Evolutionary conservation across 2,888 invertebrate species (phyloP).

Genomic region (Agrochola circellaris): DNA sequence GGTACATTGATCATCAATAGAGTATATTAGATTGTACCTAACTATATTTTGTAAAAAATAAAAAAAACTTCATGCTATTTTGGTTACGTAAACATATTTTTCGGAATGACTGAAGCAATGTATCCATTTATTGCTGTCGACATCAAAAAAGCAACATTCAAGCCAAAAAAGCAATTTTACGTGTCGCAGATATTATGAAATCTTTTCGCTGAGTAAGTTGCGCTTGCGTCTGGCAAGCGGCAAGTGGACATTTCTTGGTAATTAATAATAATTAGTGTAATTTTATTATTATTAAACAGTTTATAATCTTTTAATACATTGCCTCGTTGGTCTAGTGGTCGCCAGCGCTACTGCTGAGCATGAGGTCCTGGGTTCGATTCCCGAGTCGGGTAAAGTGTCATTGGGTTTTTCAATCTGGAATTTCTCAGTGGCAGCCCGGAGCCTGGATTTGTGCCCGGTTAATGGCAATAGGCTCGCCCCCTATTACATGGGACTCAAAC

Average conservation of each 20-base stretch:
- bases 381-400: background rate
- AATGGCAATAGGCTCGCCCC: background rate
- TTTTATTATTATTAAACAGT: background rate
- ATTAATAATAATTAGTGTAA: background rate
- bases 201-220: background rate
- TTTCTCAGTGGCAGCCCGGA: background rate
- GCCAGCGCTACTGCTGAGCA: too few relatives aligned
- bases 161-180: constrained; percentile 1
- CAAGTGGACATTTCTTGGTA: background rate
- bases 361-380: too few relatives aligned
- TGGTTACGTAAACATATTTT: background rate
- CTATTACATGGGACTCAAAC: background rate
- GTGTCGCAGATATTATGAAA: constrained; percentile 14
- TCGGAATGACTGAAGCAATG: constrained; percentile 6
- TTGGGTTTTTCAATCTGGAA: background rate
- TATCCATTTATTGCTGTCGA: background rate
- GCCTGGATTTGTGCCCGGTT: background rate
- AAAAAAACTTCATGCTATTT: background rate
- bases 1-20: background rate
- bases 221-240: background rate
- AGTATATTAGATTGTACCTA: background rate
- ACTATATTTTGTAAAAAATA: background rate
- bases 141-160: constrained; percentile 1
- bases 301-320: background rate
- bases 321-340: too few relatives aligned